phyloP scores from a whole-genome alignment of 1,140 invertebrate species.

The Lepeophtheirus salmonis region DNA sequence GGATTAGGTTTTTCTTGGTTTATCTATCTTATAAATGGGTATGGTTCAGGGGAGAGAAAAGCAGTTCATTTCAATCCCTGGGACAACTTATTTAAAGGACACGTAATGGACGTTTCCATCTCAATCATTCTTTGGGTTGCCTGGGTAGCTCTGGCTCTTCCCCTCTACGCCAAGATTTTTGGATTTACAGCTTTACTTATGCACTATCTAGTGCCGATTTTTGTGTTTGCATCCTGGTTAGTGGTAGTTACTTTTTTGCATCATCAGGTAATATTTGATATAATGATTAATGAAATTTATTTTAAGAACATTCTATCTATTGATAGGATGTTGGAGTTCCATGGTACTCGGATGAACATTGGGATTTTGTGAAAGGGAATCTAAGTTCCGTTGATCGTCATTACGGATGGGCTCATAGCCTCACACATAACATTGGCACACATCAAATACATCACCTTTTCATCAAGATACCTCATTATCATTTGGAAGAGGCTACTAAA shows the following conservation, averaged over 20 bases:
- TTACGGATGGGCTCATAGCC: slow-evolving; percentile 6
- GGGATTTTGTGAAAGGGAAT: slow-evolving; percentile 8
- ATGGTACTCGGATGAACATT: slow-evolving; percentile 4
- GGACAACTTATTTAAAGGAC: not conserved
- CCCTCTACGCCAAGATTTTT: not conserved
- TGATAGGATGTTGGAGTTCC: not conserved
- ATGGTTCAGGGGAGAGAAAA: not conserved
- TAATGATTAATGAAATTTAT: not conserved
- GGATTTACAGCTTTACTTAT: not conserved
- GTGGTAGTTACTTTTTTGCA: slow-evolving; percentile 1
- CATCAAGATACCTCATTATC: slow-evolving; percentile 4
- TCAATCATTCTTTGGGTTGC: not conserved
- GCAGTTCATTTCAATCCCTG: slow-evolving; percentile 7
- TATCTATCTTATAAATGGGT: slow-evolving; percentile 1
- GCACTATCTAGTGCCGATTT: slow-evolving; percentile 1
- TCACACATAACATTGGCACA: slow-evolving; percentile 7
- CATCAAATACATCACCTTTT: slow-evolving; percentile 8
- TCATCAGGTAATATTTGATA: not conserved
- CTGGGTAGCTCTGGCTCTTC: not conserved
- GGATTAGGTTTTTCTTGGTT: slow-evolving; percentile 3
- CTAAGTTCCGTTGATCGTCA: slow-evolving; percentile 1
- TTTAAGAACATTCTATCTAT: not conserved
- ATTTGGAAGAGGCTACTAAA: not conserved
- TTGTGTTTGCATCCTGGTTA: slow-evolving; percentile 9
- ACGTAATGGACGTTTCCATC: not conserved